Base-by-base conservation (phyloP, 2,888 invertebrate species). In the Agrotis ipsilon region DNA sequence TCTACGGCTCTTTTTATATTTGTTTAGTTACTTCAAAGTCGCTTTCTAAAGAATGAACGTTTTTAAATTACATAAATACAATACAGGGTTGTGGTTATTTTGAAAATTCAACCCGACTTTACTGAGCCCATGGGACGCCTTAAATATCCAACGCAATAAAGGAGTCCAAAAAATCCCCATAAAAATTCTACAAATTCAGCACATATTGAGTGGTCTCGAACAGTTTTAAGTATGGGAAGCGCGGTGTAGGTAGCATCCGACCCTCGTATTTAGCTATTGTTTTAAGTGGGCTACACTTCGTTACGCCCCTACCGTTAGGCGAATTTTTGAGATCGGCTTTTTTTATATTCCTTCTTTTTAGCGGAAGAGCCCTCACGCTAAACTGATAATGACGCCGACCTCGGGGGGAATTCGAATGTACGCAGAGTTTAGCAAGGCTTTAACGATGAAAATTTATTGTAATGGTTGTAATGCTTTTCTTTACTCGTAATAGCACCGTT, bases 241-340 rank as follows among this genome's bases (percentile, higher is more conserved):
- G 85, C 80, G 86, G 89, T 82, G 86, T 89, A 91, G 91, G 89
- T 90, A 89, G 87, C 90, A 89, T 90, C 91, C 92, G 89, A 91
- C 94, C 94, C 94, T 92, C 88, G 92, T 92, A 92, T 95, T 95
- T 92, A 89, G 95, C 95, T 95, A 96, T 96, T 96, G 96, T 96
- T 96, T 96, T 95, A 96, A 96, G 95, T 94, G 93, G 91, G 90
- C 90, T 91, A 92, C 94, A 93, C 95, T 96, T 96, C 93, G 95
- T 96, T 95, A 95, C 95, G 90, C 95, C 94, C 94, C 93, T 85
- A 88, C 90, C 88, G 92, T 96, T 92, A 89, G 88, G 88, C 88
- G 90, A 91, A 92, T 93, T 93, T 93, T 92, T 88, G 88, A 93
- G 93, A 94, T 91, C 91, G 90, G 83, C 84, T 61, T 78, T 80